phyloP scores from a whole-genome alignment of 1,140 invertebrate genomes.

The Lanistes nyassanus region DNA sequence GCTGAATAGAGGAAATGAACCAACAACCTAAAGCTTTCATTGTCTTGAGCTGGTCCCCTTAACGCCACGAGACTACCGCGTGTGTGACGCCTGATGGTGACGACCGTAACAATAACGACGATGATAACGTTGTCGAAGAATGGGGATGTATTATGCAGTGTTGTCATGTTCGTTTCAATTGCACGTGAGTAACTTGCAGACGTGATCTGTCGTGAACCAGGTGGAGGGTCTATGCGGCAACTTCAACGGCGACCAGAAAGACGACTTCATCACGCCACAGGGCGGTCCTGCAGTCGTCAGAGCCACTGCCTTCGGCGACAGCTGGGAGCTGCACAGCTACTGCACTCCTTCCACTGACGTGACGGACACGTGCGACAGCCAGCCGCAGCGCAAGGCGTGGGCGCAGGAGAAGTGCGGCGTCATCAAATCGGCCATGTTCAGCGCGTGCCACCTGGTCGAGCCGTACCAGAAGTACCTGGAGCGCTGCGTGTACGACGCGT shows the following conservation, averaged over 20 bases:
- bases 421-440: constrained; percentile 79
- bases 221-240: constrained; percentile 90
- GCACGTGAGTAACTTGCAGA: not conserved
- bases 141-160: too few species aligned
- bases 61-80: too few species aligned
- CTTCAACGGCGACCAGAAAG: constrained; percentile 79
- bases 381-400: constrained; percentile 82
- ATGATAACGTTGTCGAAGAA: too few species aligned
- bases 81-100: too few species aligned
- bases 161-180: too few species aligned
- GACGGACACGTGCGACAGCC: constrained; percentile 75
- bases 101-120: too few species aligned
- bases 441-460: constrained; percentile 76
- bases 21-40: too few species aligned
- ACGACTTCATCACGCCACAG: constrained; percentile 80
- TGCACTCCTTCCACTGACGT: constrained; percentile 69
- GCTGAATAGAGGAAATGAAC: too few species aligned
- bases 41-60: too few species aligned
- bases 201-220: constrained; percentile 57
- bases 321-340: constrained; percentile 84
- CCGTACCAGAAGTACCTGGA: constrained; percentile 41
- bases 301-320: constrained; percentile 81
- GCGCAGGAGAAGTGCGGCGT: constrained; percentile 79
- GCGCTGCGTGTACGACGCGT: constrained; percentile 66
- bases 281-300: constrained; percentile 78